phyloP scores from a whole-genome alignment of 2,888 invertebrate species.

The Pseudoips prasinana region DNA sequence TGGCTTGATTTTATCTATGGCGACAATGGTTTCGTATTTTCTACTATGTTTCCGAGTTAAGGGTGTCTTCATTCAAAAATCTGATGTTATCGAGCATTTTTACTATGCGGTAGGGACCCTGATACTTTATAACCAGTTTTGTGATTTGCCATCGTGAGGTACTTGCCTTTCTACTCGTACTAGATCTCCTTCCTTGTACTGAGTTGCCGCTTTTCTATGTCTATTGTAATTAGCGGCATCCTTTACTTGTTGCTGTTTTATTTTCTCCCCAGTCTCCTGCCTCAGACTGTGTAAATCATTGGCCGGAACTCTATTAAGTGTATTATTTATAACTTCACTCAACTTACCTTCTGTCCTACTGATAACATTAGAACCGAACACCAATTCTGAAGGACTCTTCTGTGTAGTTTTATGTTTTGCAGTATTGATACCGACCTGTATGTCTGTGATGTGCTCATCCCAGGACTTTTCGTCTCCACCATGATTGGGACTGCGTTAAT shows the following conservation, averaged over 20 bases:
- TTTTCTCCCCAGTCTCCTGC: not conserved
- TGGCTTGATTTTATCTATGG: not conserved
- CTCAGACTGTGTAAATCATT: not conserved
- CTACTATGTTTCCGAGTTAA: too few species aligned
- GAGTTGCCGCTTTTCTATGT: not conserved
- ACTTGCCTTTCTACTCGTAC: too few species aligned
- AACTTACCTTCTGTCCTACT: slow-evolving; percentile 1
- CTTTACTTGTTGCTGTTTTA: slow-evolving; percentile 1
- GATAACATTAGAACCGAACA: not conserved
- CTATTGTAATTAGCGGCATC: not conserved
- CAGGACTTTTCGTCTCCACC: not conserved
- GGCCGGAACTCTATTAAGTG: not conserved
- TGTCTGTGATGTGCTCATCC: not conserved
- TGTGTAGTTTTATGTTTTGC: slow-evolving; percentile 1
- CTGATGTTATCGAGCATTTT: slow-evolving; percentile 1
- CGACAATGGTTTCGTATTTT: not conserved
- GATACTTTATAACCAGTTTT: slow-evolving; percentile 2
- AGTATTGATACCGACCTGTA: slow-evolving; percentile 3
- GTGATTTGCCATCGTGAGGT: slow-evolving; percentile 3
- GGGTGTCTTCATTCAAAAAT: too few species aligned
- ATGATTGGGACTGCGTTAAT: not conserved
- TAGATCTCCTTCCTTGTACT: too few species aligned
- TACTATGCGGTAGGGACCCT: slow-evolving; percentile 2
- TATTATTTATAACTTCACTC: not conserved
- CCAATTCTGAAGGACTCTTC: not conserved